A percentile compares a stretch with the other conserved stretches of the same genome.
phyloP scores from a whole-genome alignment of 2,797 vertebrate species.

The Cossypha dichroa region DNA sequence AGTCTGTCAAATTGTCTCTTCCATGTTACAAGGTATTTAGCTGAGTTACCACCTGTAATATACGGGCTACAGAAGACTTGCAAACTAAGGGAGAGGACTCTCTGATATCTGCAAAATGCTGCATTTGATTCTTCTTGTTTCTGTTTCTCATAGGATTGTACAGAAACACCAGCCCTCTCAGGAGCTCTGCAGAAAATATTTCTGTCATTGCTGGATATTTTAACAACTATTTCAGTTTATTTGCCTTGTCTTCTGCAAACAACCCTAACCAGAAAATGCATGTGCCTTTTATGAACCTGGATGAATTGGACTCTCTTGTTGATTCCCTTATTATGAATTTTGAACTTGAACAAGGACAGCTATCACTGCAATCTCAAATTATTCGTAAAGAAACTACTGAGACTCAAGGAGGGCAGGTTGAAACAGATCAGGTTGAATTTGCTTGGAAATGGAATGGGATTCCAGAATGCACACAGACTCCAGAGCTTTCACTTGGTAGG shows the following conservation, averaged over 20 bases:
- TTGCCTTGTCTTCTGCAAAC: neutral
- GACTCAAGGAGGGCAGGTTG: neutral
- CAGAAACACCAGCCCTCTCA: conserved; percentile 34
- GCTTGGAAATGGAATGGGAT: conserved; percentile 20
- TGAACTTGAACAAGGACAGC: conserved; percentile 46
- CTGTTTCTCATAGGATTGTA: conserved; percentile 26
- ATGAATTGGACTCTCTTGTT: conserved; percentile 77
- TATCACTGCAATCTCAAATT: neutral
- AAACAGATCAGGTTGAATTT: neutral
- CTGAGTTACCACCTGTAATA: neutral
- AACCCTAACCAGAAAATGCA: neutral
- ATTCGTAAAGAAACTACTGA: neutral
- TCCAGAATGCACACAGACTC: conserved; percentile 47
- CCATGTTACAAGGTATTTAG: conserved; percentile 79
- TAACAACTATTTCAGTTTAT: conserved; percentile 56
- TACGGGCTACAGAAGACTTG: neutral
- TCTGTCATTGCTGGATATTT: conserved; percentile 72
- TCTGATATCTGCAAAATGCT: neutral
- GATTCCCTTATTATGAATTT: conserved; percentile 75
- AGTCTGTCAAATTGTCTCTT: conserved; percentile 72
- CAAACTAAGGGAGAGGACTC: neutral
- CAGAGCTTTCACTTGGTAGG: conserved; percentile 34
- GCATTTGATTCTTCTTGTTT: neutral
- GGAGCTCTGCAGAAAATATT: conserved; percentile 62
- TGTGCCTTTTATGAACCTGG: neutral